Conservation (phyloP, 2,113 vertebrate species). For the Aphyosemion australe region DNA sequence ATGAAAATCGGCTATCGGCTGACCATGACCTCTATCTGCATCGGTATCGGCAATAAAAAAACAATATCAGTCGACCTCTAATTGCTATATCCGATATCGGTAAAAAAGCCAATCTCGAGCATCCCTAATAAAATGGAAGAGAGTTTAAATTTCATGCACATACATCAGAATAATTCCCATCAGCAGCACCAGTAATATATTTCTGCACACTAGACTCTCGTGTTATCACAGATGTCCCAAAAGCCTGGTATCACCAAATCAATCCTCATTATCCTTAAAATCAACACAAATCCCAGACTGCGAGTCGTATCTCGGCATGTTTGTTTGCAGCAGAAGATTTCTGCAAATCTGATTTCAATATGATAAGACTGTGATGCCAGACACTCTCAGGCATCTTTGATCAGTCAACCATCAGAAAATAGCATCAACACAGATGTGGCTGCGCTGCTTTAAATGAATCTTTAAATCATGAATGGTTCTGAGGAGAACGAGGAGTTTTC, state of each 20-base stretch:
- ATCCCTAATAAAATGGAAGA: no score
- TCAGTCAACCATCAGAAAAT: slow-evolving; percentile 52
- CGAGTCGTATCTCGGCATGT: slow-evolving; percentile 27
- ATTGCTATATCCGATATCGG: no score
- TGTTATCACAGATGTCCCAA: background rate
- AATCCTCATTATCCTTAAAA: background rate
- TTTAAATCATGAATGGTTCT: slow-evolving; percentile 13
- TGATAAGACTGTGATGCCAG: slow-evolving; percentile 1
- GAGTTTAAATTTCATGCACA: slow-evolving; percentile 1
- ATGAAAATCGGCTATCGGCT: no score
- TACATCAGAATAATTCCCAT: slow-evolving; percentile 1
- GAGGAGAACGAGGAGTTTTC: slow-evolving; percentile 29
- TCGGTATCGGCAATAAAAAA: no score
- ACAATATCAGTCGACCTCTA: no score
- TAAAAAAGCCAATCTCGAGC: no score
- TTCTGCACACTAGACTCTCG: background rate
- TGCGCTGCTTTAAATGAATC: slow-evolving; percentile 23
- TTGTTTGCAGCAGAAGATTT: slow-evolving; percentile 7
- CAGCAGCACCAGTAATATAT: background rate
- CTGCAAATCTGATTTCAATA: slow-evolving; percentile 8
- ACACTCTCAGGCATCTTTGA: slow-evolving; percentile 38
- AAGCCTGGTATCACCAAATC: slow-evolving; percentile 1
- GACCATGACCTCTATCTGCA: no score
- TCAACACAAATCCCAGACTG: slow-evolving; percentile 22
- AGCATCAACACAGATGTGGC: slow-evolving; percentile 13